Percentiles rank a stretch among this genome's conserved stretches.
These are phyloP conservation scores for Theristicus caerulescens DNA, from an alignment of 2,113 vertebrate genomes.

Conservation along the genomic window DNA sequence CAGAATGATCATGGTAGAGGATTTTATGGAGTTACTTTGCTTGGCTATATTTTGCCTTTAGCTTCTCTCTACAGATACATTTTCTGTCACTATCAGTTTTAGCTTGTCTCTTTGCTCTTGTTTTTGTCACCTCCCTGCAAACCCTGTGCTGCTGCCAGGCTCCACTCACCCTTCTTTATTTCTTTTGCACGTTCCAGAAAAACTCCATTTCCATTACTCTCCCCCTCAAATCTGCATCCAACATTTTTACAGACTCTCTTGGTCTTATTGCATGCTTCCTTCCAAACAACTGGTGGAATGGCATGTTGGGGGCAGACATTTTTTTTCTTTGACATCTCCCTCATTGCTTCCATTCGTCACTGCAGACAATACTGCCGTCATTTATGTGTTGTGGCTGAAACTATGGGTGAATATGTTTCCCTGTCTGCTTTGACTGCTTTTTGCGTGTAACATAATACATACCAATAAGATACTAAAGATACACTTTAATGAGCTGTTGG, in stretches of 20 bases:
- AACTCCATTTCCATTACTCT: background rate
- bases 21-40: slow-evolving; percentile 41
- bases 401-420: background rate
- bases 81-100: slow-evolving; percentile 21
- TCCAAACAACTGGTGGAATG: background rate
- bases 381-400: background rate
- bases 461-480: background rate
- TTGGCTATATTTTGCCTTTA: slow-evolving; percentile 40
- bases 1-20: slow-evolving; percentile 11
- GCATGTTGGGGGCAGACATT: background rate
- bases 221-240: background rate
- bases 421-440: background rate
- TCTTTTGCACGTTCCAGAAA: background rate
- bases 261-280: background rate
- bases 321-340: background rate
- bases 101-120: slow-evolving; percentile 10
- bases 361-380: background rate
- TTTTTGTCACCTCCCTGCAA: background rate
- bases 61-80: background rate
- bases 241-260: background rate
- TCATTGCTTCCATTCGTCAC: background rate
- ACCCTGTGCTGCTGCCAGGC: background rate
- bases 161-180: background rate
- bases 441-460: background rate
- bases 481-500: background rate